Evolutionary conservation across 2,113 vertebrate species (phyloP).

Genomic region (Vidua chalybeata): DNA sequence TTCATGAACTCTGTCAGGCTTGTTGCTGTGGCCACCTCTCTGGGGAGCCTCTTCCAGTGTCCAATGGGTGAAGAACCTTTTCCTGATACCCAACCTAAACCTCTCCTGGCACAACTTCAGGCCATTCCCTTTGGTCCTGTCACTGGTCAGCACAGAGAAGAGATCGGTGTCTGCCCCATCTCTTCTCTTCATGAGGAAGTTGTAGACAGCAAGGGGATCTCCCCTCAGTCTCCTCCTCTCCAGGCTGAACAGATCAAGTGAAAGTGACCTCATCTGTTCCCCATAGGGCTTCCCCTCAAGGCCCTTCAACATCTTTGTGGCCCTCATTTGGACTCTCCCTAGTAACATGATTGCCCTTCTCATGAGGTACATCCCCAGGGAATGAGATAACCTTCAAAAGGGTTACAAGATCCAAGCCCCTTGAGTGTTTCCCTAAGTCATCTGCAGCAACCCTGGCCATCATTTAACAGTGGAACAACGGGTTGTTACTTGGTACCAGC

Average conservation of each 20-base stretch:
- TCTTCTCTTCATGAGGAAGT: accelerated
- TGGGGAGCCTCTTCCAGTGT: background rate
- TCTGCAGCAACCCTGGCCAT: background rate
- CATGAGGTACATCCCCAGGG: background rate
- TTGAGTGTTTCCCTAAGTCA: background rate
- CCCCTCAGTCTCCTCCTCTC: background rate
- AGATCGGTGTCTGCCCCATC: background rate
- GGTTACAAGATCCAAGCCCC: background rate
- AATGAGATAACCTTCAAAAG: background rate
- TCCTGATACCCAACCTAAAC: background rate
- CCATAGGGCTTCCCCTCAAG: background rate
- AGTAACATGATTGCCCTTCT: background rate
- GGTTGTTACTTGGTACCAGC: background rate
- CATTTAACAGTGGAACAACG: background rate
- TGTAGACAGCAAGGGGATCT: background rate
- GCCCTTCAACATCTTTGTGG: background rate
- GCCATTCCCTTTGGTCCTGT: background rate
- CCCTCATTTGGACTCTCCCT: background rate
- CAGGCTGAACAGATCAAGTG: background rate
- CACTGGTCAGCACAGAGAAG: background rate
- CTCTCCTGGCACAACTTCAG: background rate
- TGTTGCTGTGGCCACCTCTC: background rate
- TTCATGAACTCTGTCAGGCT: background rate
- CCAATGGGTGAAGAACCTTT: background rate
- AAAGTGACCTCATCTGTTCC: background rate